Conservation (phyloP, 2,797 vertebrate species). For the Tapirus indicus region DNA sequence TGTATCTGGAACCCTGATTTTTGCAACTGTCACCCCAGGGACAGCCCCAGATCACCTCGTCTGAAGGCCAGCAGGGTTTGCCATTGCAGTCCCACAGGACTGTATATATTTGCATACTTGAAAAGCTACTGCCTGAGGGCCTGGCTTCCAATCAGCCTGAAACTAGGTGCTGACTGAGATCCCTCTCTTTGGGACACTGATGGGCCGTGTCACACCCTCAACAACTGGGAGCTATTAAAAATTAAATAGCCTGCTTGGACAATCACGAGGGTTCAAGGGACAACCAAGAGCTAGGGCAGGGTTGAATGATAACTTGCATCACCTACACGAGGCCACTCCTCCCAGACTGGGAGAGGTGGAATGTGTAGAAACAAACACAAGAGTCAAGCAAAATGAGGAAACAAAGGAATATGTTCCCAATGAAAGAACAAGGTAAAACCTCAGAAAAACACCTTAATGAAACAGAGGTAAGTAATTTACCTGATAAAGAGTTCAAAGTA, state of each 20-base stretch:
- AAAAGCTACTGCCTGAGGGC: background rate
- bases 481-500: background rate
- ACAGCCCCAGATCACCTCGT: background rate
- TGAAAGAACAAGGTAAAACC: background rate
- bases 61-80: background rate
- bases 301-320: background rate
- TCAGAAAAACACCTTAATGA: background rate
- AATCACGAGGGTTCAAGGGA: background rate
- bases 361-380: background rate
- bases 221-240: background rate
- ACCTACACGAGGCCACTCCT: background rate
- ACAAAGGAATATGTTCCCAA: background rate
- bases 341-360: background rate
- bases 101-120: background rate
- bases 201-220: background rate
- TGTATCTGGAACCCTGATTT: background rate
- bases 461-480: background rate
- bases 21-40: background rate
- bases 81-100: background rate
- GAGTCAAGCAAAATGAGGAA: background rate
- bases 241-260: background rate
- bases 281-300: background rate
- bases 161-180: background rate
- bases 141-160: background rate
- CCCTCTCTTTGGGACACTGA: background rate